Percentiles rank a stretch among this genome's conserved stretches.
Conservation (phyloP, 2,888 invertebrate genomes). For the Allophyes oxyacanthae region DNA sequence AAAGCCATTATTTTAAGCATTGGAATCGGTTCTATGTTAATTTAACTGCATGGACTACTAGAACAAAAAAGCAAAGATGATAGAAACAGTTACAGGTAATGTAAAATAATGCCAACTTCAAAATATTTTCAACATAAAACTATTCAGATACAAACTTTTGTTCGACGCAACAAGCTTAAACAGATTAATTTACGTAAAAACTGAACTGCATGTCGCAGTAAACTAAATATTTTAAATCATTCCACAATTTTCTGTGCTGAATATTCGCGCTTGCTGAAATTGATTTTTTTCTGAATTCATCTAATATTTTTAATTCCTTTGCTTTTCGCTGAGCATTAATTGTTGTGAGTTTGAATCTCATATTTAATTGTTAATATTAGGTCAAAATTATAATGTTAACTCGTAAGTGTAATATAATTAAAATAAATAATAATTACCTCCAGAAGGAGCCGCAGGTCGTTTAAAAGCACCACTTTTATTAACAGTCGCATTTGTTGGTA, state of each 20-base stretch:
- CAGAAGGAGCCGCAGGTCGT: slow-evolving; percentile 53
- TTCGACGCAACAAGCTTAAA: slow-evolving; percentile 20
- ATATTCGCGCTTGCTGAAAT: slow-evolving; percentile 56
- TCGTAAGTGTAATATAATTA: no score
- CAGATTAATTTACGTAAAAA: slow-evolving; percentile 6
- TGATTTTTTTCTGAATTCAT: slow-evolving; percentile 26
- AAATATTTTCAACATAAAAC: no score
- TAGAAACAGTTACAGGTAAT: no score
- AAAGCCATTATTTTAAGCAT: no score
- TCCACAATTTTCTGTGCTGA: slow-evolving; percentile 23
- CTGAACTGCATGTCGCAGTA: slow-evolving; percentile 29
- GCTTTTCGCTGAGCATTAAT: slow-evolving; percentile 65
- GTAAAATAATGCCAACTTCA: no score
- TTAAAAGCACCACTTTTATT: slow-evolving; percentile 56
- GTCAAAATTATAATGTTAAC: no score
- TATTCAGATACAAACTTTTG: background rate
- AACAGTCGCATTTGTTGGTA: slow-evolving; percentile 49
- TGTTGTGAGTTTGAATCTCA: slow-evolving; percentile 21
- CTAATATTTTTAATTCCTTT: slow-evolving; percentile 4
- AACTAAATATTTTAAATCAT: slow-evolving; percentile 18
- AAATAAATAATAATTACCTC: slow-evolving; percentile 59
- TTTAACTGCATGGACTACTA: no score
- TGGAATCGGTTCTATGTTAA: no score
- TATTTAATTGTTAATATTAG: background rate
- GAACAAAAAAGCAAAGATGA: no score